Evolutionary conservation across 2,797 vertebrate species (phyloP).

Genomic region (Cyclopterus lumpus): DNA sequence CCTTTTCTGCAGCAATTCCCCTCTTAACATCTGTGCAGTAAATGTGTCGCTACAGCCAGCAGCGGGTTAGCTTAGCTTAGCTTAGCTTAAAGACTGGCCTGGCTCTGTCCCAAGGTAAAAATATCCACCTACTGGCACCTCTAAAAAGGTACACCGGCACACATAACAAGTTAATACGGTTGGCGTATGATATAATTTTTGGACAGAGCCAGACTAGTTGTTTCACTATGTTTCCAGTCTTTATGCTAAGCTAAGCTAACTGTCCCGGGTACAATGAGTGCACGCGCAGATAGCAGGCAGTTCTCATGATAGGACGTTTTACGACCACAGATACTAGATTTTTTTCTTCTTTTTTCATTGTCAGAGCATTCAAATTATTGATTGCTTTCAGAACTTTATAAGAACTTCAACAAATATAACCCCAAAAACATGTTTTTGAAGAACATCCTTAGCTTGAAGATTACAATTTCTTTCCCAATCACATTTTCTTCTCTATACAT

Average conservation of each 20-base stretch:
- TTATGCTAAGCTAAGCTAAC: too few species aligned
- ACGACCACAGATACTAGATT: too few species aligned
- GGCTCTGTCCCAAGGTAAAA: neutral
- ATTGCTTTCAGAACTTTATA: neutral
- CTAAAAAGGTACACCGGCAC: neutral
- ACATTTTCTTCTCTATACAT: neutral
- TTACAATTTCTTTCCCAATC: too few species aligned
- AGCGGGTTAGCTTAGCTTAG: neutral
- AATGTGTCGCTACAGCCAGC: neutral
- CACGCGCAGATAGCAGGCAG: too few species aligned
- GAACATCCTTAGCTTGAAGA: neutral
- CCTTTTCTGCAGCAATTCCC: neutral
- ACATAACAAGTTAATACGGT: neutral
- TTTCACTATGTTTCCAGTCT: neutral
- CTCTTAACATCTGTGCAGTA: neutral
- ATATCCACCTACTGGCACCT: neutral
- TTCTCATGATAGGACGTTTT: too few species aligned
- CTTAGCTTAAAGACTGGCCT: neutral
- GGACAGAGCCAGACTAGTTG: neutral
- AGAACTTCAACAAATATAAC: neutral
- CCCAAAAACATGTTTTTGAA: neutral
- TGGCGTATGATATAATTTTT: neutral
- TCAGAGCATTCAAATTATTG: neutral
- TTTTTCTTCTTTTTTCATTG: too few species aligned
- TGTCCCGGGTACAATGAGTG: too few species aligned